Base-by-base conservation (phyloP, 1,140 invertebrate genomes). In the Episyrphus balteatus region DNA sequence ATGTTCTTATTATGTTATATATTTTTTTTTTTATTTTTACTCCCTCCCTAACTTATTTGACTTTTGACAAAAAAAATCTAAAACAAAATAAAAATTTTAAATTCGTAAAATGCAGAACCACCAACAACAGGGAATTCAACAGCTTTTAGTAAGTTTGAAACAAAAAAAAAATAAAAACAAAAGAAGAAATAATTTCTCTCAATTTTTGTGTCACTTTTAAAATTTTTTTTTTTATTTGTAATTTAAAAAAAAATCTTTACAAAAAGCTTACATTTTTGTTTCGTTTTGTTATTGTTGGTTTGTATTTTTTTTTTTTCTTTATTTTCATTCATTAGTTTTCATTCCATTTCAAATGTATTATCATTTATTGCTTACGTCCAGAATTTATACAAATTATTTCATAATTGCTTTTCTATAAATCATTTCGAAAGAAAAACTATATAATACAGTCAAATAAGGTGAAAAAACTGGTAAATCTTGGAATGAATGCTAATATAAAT, bases 41-140 rank as follows among this genome's bases (percentile, higher is more conserved):
- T 18, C n/a, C 37, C 18, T 32, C 45, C 5, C 37, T 3, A n/a
- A 19, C 5, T n/a, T 15, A 5, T 15, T 44, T 26, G 19, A 14
- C 5, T 41, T n/a, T 26, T 5, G 6, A 17, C 17, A 26, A 41
- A 45, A 14, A 39, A 40, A 44, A 50, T 39, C 30, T 40, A 12
- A 40, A 12, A 21, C 18, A 41, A 10, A 33, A 33, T 46, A 41
- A 50, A 26, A 47, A 13, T 14, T 41, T 17, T 42, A 48, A 21
- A 48, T 17, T 21, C 34, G 33, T 46, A 49, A 48, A 54, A 50
- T 55, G 55, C 71, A 76, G 75, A 74, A 77, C 70, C 75, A 77
- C 65, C 75, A 77, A 68, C 76, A 76, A 70, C 75, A 76, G 61
- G 75, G 75, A 59, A 74, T 77, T 54, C 75, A 76, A 64, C 75